phyloP scores from a whole-genome alignment of 1,140 invertebrate genomes.

The Brachionus rubens region DNA sequence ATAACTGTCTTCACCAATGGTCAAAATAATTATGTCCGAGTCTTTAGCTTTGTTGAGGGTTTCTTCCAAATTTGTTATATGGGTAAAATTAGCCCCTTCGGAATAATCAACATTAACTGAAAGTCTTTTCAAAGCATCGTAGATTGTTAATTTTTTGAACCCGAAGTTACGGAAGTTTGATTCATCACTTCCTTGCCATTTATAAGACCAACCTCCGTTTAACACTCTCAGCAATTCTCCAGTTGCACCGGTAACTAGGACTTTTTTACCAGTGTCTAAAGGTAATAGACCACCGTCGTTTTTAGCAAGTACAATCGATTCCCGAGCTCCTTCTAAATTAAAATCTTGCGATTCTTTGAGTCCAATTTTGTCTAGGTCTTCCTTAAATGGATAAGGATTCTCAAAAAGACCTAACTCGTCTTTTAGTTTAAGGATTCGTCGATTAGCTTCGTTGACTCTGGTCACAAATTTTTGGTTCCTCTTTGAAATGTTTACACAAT shows the following conservation, averaged over 20 bases:
- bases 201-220: conserved; percentile 18
- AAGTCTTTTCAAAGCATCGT: not conserved
- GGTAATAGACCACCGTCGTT: not conserved
- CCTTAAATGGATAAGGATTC: not conserved
- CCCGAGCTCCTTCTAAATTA: not conserved
- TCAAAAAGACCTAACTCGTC: not conserved
- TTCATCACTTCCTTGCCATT: conserved; percentile 3
- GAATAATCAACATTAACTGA: not conserved
- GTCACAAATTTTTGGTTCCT: not conserved
- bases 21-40: not conserved
- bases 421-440: not conserved
- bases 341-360: not conserved
- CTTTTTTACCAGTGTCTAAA: not conserved
- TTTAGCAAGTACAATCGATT: not conserved
- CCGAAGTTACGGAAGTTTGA: not conserved
- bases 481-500: not conserved
- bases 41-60: not conserved
- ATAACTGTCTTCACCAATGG: conserved; percentile 8
- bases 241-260: not conserved
- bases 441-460: not conserved
- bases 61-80: conserved; percentile 1
- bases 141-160: not conserved
- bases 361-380: not conserved
- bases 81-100: not conserved
- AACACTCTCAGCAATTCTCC: not conserved